These are phyloP conservation scores for Luperina testacea DNA, from an alignment of 2,888 invertebrate species.

Conservation along the genomic window DNA sequence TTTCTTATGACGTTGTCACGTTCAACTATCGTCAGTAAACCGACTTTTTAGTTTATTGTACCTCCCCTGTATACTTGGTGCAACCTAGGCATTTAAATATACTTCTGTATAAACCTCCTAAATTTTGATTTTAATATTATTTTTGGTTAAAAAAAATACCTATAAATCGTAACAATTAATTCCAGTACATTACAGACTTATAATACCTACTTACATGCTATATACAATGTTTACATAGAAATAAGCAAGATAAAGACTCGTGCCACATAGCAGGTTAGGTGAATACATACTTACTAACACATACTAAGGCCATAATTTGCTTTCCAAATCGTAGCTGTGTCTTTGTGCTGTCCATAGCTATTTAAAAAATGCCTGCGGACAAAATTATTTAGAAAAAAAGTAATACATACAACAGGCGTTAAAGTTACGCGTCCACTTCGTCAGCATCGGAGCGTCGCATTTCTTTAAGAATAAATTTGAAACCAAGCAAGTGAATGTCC, in stretches of 20 bases:
- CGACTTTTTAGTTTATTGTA: no score
- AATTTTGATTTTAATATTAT: slow-evolving; percentile 3
- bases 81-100: slow-evolving; percentile 17
- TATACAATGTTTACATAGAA: slow-evolving; percentile 54
- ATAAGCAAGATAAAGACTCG: slow-evolving; percentile 44
- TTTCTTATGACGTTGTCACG: no score
- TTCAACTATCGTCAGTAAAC: no score
- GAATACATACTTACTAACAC: slow-evolving; percentile 40
- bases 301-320: slow-evolving; percentile 39
- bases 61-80: slow-evolving; percentile 38
- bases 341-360: background rate
- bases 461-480: no score
- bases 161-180: slow-evolving; percentile 7
- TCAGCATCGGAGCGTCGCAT: background rate
- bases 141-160: slow-evolving; percentile 5
- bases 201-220: slow-evolving; percentile 35
- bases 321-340: slow-evolving; percentile 8
- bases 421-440: background rate
- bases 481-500: no score
- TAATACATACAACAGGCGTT: background rate
- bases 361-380: slow-evolving; percentile 23
- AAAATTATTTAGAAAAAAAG: background rate
- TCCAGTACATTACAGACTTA: slow-evolving; percentile 38
- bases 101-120: background rate
- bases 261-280: slow-evolving; percentile 35